Evolutionary conservation across 2,888 invertebrate genomes (phyloP).

Genomic region (Bhutanitis thaidina): DNA sequence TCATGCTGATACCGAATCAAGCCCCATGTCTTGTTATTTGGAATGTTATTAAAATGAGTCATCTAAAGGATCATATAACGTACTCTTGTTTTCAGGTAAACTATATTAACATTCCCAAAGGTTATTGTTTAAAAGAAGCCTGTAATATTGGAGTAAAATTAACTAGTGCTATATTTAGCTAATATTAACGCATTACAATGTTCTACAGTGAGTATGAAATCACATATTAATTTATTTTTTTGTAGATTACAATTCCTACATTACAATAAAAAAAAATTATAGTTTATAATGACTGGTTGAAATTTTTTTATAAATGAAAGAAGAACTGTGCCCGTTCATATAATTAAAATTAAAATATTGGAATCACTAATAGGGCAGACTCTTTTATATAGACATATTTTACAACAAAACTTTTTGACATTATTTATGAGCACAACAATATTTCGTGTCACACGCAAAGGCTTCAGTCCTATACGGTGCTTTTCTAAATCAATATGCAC

Average conservation of each 20-base stretch:
- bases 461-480: slow-evolving; percentile 56
- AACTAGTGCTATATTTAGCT: neutral
- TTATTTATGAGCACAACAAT: slow-evolving; percentile 1
- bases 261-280: no score
- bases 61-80: neutral
- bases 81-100: neutral
- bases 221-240: no score
- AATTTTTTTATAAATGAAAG: no score
- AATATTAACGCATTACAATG: neutral
- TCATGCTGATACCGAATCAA: slow-evolving; percentile 69
- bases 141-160: neutral
- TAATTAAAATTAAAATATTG: no score
- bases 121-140: neutral
- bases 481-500: slow-evolving; percentile 60
- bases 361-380: no score
- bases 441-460: slow-evolving; percentile 50
- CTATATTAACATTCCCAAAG: slow-evolving; percentile 4
- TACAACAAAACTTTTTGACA: neutral
- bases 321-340: no score
- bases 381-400: no score
- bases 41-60: slow-evolving; percentile 10
- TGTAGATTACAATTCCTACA: no score
- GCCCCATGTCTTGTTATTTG: slow-evolving; percentile 29
- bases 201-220: slow-evolving; percentile 7
- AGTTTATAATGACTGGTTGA: no score